phyloP scores from a whole-genome alignment of 2,797 vertebrate species.

The Cyclura pinguis region DNA sequence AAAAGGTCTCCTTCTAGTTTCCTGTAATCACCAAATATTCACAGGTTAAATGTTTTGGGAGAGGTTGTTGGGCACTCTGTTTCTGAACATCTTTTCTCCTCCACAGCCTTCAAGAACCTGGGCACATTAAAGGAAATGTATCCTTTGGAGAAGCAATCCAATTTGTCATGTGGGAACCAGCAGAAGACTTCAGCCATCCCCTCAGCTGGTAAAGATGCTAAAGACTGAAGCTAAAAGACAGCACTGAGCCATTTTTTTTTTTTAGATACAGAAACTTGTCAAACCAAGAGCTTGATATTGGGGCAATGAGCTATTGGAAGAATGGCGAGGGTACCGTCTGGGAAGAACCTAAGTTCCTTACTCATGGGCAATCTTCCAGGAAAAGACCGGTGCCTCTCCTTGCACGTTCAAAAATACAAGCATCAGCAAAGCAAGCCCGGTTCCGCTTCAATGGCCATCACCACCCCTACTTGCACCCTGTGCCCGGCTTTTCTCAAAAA shows the following conservation, averaged over 20 bases:
- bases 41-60: too few relatives aligned
- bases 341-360: neutral
- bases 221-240: neutral
- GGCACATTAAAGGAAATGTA: neutral
- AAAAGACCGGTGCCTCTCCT: neutral
- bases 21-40: too few relatives aligned
- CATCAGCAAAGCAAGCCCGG: neutral
- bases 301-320: neutral
- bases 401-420: too few relatives aligned
- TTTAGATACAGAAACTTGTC: fast-evolving
- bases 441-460: neutral
- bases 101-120: neutral
- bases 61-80: neutral
- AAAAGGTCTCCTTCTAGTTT: too few relatives aligned
- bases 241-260: neutral
- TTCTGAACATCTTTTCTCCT: fast-evolving
- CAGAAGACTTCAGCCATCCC: neutral
- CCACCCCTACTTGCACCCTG: neutral
- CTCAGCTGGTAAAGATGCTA: too few relatives aligned
- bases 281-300: fast-evolving
- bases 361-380: neutral
- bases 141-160: neutral
- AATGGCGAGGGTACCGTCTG: neutral
- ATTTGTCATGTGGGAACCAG: neutral
- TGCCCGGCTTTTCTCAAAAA: neutral